phyloP scores from a whole-genome alignment of 2,113 vertebrate species.

The Gallinago media region DNA sequence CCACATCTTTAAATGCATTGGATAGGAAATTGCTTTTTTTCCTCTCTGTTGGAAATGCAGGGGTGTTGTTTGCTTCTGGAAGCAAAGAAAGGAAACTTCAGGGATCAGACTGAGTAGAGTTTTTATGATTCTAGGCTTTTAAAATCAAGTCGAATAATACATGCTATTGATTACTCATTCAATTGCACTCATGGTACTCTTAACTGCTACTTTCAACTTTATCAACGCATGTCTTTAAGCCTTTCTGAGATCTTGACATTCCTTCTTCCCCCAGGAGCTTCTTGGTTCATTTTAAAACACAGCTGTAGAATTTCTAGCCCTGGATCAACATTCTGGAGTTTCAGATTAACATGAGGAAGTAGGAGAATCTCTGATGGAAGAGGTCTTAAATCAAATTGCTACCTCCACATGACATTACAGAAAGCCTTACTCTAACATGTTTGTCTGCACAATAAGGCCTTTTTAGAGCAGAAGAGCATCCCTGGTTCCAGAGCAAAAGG shows the following conservation, averaged over 20 bases:
- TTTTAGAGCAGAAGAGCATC: neutral
- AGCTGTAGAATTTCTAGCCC: neutral
- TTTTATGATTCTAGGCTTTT: neutral
- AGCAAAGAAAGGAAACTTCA: neutral
- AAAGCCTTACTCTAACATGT: neutral
- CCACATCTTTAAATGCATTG: neutral
- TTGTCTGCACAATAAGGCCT: neutral
- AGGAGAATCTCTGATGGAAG: neutral
- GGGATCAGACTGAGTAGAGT: neutral
- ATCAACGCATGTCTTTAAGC: neutral
- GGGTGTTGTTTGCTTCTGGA: neutral
- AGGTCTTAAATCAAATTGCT: neutral
- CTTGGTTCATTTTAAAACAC: neutral
- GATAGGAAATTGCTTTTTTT: neutral
- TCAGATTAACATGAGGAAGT: neutral
- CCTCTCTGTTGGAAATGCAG: neutral
- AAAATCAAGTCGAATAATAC: neutral
- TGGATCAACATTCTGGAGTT: neutral
- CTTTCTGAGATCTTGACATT: neutral
- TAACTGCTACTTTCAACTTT: neutral
- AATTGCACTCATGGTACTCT: neutral
- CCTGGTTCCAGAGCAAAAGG: neutral
- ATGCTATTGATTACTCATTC: neutral
- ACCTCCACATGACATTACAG: rapidly evolving
- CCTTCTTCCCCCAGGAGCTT: neutral